Conservation (phyloP, 2,797 vertebrate species). For the Paramormyrops hopkinsi region DNA sequence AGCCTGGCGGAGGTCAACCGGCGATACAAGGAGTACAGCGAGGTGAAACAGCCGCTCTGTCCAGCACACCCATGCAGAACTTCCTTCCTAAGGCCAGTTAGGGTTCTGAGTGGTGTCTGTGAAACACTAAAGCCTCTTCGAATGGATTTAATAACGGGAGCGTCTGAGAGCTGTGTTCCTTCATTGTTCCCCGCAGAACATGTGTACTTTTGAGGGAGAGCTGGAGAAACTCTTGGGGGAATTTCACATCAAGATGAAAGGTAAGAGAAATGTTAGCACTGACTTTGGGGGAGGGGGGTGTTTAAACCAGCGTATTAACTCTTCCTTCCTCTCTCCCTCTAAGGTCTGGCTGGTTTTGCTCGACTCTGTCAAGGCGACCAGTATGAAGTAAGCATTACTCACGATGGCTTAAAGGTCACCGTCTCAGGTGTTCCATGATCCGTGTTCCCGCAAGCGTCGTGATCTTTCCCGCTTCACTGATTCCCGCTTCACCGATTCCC, state of each 20-base stretch:
- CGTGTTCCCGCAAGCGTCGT: background rate
- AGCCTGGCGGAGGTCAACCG: constrained; percentile 86
- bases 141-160: background rate
- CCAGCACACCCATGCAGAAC: background rate
- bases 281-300: background rate
- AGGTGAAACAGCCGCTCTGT: constrained; percentile 60
- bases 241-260: constrained; percentile 99
- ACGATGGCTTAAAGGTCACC: background rate
- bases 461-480: background rate
- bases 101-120: background rate
- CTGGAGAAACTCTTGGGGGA: constrained; percentile 90
- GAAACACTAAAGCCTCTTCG: background rate
- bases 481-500: background rate
- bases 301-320: background rate
- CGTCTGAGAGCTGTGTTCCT: background rate
- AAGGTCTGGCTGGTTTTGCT: constrained; percentile 70
- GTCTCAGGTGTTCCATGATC: background rate
- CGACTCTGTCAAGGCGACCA: constrained; percentile 74
- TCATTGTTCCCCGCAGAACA: constrained; percentile 67
- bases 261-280: constrained; percentile 48
- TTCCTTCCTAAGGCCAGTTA: background rate
- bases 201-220: constrained; percentile 88
- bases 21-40: constrained; percentile 90
- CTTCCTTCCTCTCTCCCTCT: background rate
- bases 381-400: constrained; percentile 58